Percentiles rank a stretch among this genome's conserved stretches.
These are phyloP conservation scores for Drosophila auraria DNA, from an alignment of 1,140 invertebrate species.

Conservation along the genomic window DNA sequence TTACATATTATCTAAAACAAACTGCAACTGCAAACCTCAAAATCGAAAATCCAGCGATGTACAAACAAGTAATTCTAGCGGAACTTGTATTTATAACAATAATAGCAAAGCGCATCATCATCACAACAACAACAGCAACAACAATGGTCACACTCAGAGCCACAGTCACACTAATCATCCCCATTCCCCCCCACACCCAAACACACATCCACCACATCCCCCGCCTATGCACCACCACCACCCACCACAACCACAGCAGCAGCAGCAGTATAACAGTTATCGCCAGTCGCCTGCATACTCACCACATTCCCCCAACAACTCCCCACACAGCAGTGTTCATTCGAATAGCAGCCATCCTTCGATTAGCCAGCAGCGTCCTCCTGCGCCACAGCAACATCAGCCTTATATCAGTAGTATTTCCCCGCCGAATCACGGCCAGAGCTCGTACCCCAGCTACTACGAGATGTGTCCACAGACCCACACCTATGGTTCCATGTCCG, in stretches of 20 bases:
- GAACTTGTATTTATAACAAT: slow-evolving; percentile 84
- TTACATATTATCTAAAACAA: slow-evolving; percentile 78
- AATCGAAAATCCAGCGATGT: slow-evolving; percentile 84
- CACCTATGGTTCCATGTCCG: slow-evolving; percentile 72
- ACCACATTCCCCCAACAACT: slow-evolving; percentile 2
- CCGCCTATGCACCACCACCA: slow-evolving; percentile 26
- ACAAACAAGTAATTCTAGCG: slow-evolving; percentile 85
- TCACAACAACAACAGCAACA: slow-evolving; percentile 70
- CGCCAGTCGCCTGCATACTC: slow-evolving; percentile 27
- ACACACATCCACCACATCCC: slow-evolving; percentile 7
- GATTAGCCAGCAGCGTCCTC: slow-evolving; percentile 26
- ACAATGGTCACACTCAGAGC: slow-evolving; percentile 67
- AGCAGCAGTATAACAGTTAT: slow-evolving; percentile 52
- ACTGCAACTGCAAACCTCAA: slow-evolving; percentile 61
- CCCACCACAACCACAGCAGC: slow-evolving; percentile 37
- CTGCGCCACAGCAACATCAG: slow-evolving; percentile 31
- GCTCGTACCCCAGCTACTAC: slow-evolving; percentile 42
- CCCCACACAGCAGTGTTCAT: slow-evolving; percentile 53
- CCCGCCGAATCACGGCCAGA: slow-evolving; percentile 28
- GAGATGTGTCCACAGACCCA: slow-evolving; percentile 54
- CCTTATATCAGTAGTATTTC: slow-evolving; percentile 23
- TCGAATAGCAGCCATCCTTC: slow-evolving; percentile 42
- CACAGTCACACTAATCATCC: slow-evolving; percentile 54
- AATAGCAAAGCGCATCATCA: slow-evolving; percentile 80
- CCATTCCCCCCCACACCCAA: slow-evolving; percentile 29